Percentiles rank a stretch among this genome's conserved stretches.
Conservation (phyloP, 2,113 vertebrate genomes). For the Pithys albifrons region DNA sequence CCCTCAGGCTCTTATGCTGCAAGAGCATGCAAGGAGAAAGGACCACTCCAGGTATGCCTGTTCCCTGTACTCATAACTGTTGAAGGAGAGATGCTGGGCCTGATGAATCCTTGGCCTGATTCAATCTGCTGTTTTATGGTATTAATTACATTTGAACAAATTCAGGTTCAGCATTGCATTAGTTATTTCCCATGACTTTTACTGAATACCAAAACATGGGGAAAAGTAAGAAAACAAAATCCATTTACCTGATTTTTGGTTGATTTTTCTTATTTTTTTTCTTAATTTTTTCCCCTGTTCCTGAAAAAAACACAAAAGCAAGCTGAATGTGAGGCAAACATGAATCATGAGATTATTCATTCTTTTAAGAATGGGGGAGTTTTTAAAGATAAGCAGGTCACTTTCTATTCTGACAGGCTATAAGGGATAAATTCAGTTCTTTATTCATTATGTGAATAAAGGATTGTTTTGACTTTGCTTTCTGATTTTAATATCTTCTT, state of each 20-base stretch:
- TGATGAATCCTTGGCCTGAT: not conserved
- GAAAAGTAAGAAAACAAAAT: not conserved
- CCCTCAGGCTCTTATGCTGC: not conserved
- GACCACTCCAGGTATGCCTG: not conserved
- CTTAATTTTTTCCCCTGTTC: accelerated
- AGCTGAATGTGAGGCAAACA: not conserved
- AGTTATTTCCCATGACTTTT: not conserved
- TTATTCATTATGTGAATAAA: not conserved
- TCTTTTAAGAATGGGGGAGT: not conserved
- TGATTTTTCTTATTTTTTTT: accelerated
- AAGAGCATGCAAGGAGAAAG: not conserved
- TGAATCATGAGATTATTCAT: not conserved
- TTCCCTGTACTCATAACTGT: not conserved
- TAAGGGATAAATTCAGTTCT: not conserved
- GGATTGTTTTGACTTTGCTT: not conserved
- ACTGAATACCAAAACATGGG: not conserved
- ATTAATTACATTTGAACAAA: not conserved
- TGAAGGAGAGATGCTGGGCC: not conserved
- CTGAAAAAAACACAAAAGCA: not conserved
- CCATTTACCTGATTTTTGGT: not conserved
- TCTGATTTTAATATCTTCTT: not conserved
- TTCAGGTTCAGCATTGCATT: not conserved
- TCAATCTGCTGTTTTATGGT: not conserved
- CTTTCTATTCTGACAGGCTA: not conserved
- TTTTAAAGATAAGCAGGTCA: not conserved